Base-by-base conservation (phyloP, 2,113 vertebrate genomes). In the Atlantisia rogersi region DNA sequence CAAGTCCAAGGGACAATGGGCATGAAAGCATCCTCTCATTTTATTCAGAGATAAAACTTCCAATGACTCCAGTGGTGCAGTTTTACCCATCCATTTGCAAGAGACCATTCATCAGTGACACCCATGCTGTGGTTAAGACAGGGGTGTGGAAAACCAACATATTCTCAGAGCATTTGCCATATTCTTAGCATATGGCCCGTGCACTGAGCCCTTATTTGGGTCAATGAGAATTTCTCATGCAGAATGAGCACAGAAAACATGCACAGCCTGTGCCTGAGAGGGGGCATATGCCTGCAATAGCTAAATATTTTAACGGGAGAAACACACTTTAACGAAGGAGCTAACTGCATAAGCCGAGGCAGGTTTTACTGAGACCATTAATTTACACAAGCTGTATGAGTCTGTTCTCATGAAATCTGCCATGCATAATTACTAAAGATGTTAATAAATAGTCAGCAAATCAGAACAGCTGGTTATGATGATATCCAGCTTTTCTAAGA, bases 381-480 rank as follows among this genome's bases (percentile, higher is more conserved):
- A 95, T 95, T 95, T 93, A 69, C 92, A 87, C 96, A 97, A 96
- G 95, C 86, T 96, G 96, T 42, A 82, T 91, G 86, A 94, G 73
- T 88, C 92, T 96, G 95, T 95, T 94, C 86, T 94, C 83, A 73
- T 95, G 94, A 96, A 96, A 92, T 91, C 80, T 97, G 96, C 91
- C 94, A 93, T 1, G 58, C 80, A 94, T 94, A 96, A 96, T 97
- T 96, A 93, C 94, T 84, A 44, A 90, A 90, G 82, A 97, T 94
- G 91, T 94, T 96, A 97, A 96, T 92, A 96, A 94, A 95, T 37
- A 96, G 80, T 91, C 65, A 89, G 80, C 88, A 95, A 97, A 96
- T 96, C 86, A 94, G 80, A 96, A 88, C 95, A 97, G 94, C 94
- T 95, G 95, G 88, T 93, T 94, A 93, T 96, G 95, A 96, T 96